Conservation (phyloP, 2,797 vertebrate genomes). For the Pogonophryne albipinna region DNA sequence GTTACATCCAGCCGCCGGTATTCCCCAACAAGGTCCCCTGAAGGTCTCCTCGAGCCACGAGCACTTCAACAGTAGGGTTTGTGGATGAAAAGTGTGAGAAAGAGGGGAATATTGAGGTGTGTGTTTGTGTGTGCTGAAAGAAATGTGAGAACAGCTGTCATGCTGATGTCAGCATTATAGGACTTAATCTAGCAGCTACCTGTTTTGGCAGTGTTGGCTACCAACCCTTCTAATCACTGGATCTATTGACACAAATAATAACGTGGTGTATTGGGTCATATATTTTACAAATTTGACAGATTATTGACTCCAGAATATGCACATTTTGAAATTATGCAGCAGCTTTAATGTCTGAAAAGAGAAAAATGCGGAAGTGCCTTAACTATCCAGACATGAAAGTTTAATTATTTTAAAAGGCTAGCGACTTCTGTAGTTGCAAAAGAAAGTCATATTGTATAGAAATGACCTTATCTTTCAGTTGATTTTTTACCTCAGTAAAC, state of each 20-base stretch:
- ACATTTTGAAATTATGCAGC: background rate
- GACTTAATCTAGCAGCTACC: conserved; percentile 48
- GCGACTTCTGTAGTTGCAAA: no score
- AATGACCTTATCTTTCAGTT: no score
- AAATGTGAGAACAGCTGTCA: conserved; percentile 36
- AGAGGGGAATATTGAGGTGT: conserved; percentile 6
- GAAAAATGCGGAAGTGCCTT: no score
- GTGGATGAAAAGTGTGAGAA: conserved; percentile 21
- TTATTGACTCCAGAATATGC: background rate
- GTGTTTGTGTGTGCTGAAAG: conserved; percentile 18
- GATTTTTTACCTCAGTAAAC: no score
- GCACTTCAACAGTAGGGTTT: conserved; percentile 8
- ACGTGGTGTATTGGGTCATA: background rate
- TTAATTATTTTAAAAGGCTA: no score
- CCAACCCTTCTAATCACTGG: conserved; percentile 32
- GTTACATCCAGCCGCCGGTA: conserved; percentile 27
- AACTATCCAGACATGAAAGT: no score
- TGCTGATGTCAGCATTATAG: conserved; percentile 53
- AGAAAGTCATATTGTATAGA: no score
- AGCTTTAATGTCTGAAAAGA: no score
- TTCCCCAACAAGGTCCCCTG: conserved; percentile 47
- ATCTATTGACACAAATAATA: conserved; percentile 41
- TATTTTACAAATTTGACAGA: conserved; percentile 2
- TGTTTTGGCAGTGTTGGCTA: conserved; percentile 21
- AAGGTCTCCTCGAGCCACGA: conserved; percentile 43